Percentiles rank a stretch among this genome's conserved stretches.
Conservation (phyloP, 2,888 invertebrate genomes). For the Elysia crispata region DNA sequence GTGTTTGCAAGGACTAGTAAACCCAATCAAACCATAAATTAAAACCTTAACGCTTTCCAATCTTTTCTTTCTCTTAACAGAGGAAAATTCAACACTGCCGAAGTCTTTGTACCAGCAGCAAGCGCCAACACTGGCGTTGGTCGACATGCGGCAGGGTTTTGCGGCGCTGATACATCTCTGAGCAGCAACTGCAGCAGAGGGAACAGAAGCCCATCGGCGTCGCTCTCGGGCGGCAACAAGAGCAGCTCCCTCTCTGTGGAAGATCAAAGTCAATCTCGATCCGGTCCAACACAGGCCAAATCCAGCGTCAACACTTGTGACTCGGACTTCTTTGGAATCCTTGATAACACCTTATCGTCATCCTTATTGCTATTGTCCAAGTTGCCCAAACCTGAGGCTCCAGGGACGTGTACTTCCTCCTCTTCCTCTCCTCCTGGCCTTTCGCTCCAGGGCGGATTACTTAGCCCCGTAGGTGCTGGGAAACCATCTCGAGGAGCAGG, state of each 20-base stretch:
- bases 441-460: too few relatives aligned
- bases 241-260: slow-evolving; percentile 80
- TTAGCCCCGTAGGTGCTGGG: too few relatives aligned
- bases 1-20: too few relatives aligned
- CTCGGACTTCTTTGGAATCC: not conserved
- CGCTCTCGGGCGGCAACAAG: too few relatives aligned
- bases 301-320: too few relatives aligned
- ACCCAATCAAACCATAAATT: too few relatives aligned
- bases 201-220: slow-evolving; percentile 2
- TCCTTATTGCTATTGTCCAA: not conserved
- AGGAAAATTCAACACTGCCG: not conserved
- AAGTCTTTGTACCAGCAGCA: too few relatives aligned
- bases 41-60: not conserved
- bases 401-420: not conserved
- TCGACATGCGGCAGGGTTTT: too few relatives aligned
- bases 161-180: too few relatives aligned
- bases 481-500: too few relatives aligned
- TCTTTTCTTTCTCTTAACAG: not conserved
- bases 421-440: not conserved
- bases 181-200: slow-evolving; percentile 11
- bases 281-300: too few relatives aligned
- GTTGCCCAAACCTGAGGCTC: not conserved
- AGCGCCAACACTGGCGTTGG: too few relatives aligned
- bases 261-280: slow-evolving; percentile 74
- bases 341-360: not conserved